Percentiles rank a stretch among this genome's conserved stretches.
Evolutionary conservation across 1,140 invertebrate genomes (phyloP).

Genomic region (Metopolophium dirhodum): DNA sequence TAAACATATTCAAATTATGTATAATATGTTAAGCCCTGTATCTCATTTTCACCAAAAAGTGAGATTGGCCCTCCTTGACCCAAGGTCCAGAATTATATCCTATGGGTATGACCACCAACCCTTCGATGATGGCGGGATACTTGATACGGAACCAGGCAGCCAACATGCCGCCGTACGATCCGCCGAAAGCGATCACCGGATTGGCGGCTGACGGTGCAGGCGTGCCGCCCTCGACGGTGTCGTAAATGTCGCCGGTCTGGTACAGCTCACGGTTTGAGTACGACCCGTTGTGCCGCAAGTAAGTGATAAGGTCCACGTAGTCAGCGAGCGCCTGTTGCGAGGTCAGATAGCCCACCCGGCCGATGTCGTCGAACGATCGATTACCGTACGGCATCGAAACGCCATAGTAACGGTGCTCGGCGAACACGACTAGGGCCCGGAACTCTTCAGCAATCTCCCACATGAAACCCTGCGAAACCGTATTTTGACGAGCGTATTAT

Average conservation of each 20-base stretch:
- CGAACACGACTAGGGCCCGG: constrained; percentile 86
- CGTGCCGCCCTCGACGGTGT: not conserved
- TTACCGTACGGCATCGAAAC: constrained; percentile 58
- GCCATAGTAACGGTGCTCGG: constrained; percentile 92
- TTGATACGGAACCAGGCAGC: constrained; percentile 95
- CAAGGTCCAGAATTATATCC: too few species aligned
- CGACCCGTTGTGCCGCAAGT: constrained; percentile 24
- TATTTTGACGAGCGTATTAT: not conserved
- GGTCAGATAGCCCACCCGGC: constrained; percentile 72
- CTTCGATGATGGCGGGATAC: constrained; percentile 88
- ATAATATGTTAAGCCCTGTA: too few species aligned
- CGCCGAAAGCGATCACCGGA: constrained; percentile 91
- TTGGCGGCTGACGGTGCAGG: constrained; percentile 61
- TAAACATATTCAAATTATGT: too few species aligned
- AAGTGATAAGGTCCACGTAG: constrained; percentile 72
- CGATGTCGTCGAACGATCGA: constrained; percentile 28
- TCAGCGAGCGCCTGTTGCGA: constrained; percentile 94
- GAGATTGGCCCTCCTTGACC: too few species aligned
- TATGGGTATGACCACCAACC: constrained; percentile 64
- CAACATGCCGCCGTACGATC: constrained; percentile 96
- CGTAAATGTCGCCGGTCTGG: not conserved
- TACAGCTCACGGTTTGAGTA: too few species aligned
- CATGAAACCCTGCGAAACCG: constrained; percentile 78
- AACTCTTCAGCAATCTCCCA: constrained; percentile 88
- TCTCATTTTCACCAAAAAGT: too few species aligned